Conservation (phyloP, 2,797 vertebrate genomes). For the Australoheros facetus region DNA sequence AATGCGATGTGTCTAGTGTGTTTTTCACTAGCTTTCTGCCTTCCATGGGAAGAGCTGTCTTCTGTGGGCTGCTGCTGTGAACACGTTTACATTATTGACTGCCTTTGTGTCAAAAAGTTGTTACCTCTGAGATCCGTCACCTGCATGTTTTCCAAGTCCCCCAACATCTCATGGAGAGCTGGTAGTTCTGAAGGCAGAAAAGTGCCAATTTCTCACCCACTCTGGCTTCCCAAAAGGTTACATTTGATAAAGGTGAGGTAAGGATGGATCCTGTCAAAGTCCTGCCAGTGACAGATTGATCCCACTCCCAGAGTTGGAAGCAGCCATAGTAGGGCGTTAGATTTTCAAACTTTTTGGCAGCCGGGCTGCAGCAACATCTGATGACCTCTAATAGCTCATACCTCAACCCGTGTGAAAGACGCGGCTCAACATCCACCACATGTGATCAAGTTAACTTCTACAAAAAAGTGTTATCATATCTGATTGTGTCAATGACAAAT, state of each 20-base stretch:
- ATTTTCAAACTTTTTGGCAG: neutral
- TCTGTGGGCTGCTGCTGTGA: neutral
- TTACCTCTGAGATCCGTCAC: neutral
- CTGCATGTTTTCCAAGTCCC: neutral
- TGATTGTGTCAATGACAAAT: no score
- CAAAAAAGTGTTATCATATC: no score
- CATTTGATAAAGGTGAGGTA: neutral
- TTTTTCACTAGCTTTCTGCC: neutral
- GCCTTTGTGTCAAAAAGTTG: neutral
- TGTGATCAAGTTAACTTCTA: no score
- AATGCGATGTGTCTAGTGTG: neutral
- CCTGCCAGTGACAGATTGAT: neutral
- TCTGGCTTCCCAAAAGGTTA: neutral
- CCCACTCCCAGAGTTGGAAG: neutral
- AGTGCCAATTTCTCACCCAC: neutral
- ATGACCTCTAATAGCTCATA: neutral
- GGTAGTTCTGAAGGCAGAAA: conserved; percentile 5
- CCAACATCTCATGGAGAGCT: neutral
- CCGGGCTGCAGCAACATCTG: neutral
- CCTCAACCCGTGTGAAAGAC: neutral
- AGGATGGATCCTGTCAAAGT: neutral
- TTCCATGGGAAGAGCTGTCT: neutral
- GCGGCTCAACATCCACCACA: no score
- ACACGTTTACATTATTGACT: neutral
- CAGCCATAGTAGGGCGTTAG: neutral